Evolutionary conservation across 2,113 vertebrate genomes (phyloP).

Genomic region (Piprites chloris): DNA sequence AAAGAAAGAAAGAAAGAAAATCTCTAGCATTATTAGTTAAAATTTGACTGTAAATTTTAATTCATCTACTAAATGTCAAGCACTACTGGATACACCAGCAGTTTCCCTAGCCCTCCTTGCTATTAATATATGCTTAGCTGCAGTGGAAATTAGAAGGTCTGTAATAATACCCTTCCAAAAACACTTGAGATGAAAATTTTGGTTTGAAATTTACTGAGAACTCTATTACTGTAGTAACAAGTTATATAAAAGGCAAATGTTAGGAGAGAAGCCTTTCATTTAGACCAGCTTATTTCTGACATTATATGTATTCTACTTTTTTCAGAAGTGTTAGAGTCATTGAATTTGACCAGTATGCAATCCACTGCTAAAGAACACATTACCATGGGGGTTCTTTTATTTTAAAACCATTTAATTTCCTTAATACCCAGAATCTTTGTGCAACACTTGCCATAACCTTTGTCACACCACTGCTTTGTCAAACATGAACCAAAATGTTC

Average conservation of each 20-base stretch:
- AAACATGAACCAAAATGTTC: background rate
- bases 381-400: background rate
- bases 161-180: conserved; percentile 60
- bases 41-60: conserved; percentile 44
- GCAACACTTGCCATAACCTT: background rate
- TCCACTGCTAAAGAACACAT: conserved; percentile 1
- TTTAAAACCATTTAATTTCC: conserved; percentile 20
- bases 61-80: conserved; percentile 56
- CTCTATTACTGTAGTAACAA: conserved; percentile 33
- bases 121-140: conserved; percentile 48
- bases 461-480: background rate
- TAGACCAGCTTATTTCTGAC: conserved; percentile 20
- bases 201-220: conserved; percentile 59
- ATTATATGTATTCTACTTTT: conserved; percentile 8
- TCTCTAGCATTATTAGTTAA: conserved; percentile 3
- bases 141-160: conserved; percentile 58
- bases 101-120: conserved; percentile 18
- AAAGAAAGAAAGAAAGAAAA: accelerated
- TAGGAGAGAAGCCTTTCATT: conserved; percentile 26
- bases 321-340: background rate
- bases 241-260: conserved; percentile 7
- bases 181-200: conserved; percentile 46
- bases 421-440: conserved; percentile 18
- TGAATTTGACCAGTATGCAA: conserved; percentile 10
- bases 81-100: conserved; percentile 7